Evolutionary conservation across 1,140 invertebrate species (phyloP).

Genomic region (Tetramorium parvispinum): DNA sequence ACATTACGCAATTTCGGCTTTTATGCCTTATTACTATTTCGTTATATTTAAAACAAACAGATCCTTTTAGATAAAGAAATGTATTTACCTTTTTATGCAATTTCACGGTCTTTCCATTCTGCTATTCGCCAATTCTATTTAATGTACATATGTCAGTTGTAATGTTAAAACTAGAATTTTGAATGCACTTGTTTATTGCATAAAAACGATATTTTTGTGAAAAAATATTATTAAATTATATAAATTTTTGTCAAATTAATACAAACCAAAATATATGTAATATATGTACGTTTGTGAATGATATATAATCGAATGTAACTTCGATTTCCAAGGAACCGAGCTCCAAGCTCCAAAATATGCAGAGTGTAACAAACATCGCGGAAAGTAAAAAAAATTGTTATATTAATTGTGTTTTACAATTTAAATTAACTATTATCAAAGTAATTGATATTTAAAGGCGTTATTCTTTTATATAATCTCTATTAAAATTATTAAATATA

Average conservation of each 20-base stretch:
- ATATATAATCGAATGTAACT: conserved; percentile 17
- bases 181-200: conserved; percentile 3
- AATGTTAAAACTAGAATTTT: conserved; percentile 21
- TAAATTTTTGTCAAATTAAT: conserved; percentile 24
- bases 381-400: not conserved
- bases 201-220: conserved; percentile 39
- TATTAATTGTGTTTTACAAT: conserved; percentile 14
- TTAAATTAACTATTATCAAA: conserved; percentile 5
- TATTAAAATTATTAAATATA: conserved; percentile 12
- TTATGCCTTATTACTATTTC: not conserved
- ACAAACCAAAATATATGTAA: not conserved
- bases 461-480: conserved; percentile 4
- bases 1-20: not conserved
- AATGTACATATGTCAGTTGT: conserved; percentile 23
- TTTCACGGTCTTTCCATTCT: conserved; percentile 13
- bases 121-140: conserved; percentile 34
- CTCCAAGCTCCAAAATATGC: conserved; percentile 3
- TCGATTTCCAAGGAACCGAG: not conserved
- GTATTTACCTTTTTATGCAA: conserved; percentile 12
- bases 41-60: not conserved
- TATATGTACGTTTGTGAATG: not conserved
- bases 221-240: conserved; percentile 32
- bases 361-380: conserved; percentile 8
- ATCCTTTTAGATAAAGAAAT: conserved; percentile 3
- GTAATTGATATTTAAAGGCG: not conserved